Evolutionary conservation across 1,140 invertebrate species (phyloP), one percentile per base, ranked within the genome.

Genomic region (Drosophila hydei): DNA sequence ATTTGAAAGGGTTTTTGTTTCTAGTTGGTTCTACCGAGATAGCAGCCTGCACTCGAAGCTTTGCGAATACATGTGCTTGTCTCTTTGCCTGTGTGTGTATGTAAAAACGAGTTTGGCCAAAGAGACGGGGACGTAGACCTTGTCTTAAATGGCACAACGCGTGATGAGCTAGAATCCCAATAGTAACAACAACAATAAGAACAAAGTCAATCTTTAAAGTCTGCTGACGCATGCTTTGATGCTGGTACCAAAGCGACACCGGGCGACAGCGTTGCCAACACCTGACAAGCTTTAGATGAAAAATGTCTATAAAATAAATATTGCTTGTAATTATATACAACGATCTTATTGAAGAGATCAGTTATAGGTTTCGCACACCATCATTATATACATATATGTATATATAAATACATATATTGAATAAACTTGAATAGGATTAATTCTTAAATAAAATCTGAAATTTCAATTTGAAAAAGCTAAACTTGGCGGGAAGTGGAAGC

Each of bases 91-190:
- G 1, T 55, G 48, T 45, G 48, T 55, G 12, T 60, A 27, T 51
- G 54, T 16, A 55, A 61, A 75, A 83, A 83, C 79, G 48, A 63
- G 78, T 81, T 81, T 77, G 59, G 27, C 12, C 38, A 38, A 52
- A 54, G 60, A 60, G 77, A 77, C 38, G 58, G 68, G 68, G 61
- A 64, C 51, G 68, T 65, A 71, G 68, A 71, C 68, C 68, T 71
- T 71, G 68, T 71, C 68, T 71, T 71, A 71, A 72, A 50, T 77
- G 74, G 75, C 76, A 74, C 40, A 59, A 43, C 77, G 77, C 77
- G 70, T 70, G 76, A 78, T 78, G 75, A 50, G 65, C 50, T 55
- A 43, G 47, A 30, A 45, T 25, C 38, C 52, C 56, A 68, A 19
- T 27, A 50, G 16, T 18, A 63, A 48, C 19, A 55, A 50, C 30